Evolutionary conservation across 2,797 vertebrate species (phyloP), one percentile per base, ranked within the genome.

Genomic region (Taenioides sp.): DNA sequence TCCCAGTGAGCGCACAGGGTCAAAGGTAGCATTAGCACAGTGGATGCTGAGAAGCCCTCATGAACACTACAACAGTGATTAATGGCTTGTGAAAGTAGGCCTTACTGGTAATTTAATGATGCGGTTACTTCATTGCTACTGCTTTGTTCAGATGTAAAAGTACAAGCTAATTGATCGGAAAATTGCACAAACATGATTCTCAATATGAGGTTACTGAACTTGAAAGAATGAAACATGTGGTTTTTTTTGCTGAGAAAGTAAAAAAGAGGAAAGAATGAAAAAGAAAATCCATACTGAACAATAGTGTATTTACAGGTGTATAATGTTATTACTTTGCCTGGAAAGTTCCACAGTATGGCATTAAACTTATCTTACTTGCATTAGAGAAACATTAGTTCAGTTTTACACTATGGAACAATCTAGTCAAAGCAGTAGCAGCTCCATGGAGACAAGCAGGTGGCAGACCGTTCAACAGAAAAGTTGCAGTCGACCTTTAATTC

Each of bases 21-120:
- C 74, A 81, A 66, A 54, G 27, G 47, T 61, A 71, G 59, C 73
- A 49, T 65, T 78, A 47, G 59, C 37, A 47, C 17, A 22, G 23
- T 73, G 67, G 67, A 67, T 75, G 71, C 61, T 69, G 54, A 58
- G 65, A 81, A 72, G 62, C 55, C 70, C 31, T 16, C 58, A 67
- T 65, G 58, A 67, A 31, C 57, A 71, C 52, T 58, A 25, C 43
- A 76, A 64, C 47, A 11, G 49, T 57, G 71, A 77, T 80, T 79
- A 79, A 80, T 67, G 54, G 40, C 1, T 40, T n/a, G 64, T 70
- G 67, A 72, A 80, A 75, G 34, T 54, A 71, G 14, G 74, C 25
- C 31, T 22, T 72, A 73, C 17, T 59, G 73, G 47, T 57, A 54
- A 71, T 74, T 68, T 66, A 75, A 73, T 64, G 43, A 55, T 67